Base-by-base conservation (phyloP, 1,140 invertebrate species). In the Coenobita brevimanus region DNA sequence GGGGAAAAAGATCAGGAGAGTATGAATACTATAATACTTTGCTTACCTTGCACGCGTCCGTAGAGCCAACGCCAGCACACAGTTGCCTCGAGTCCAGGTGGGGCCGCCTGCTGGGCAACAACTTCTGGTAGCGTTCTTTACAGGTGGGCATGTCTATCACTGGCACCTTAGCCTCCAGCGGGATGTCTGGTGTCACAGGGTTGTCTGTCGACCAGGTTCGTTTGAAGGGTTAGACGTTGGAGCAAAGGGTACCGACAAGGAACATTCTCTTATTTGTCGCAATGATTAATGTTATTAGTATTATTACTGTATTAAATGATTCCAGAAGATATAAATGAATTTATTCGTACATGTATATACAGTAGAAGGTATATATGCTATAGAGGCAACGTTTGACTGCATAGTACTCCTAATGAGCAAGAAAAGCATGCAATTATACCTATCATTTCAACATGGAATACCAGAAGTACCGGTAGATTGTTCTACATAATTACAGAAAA, bases 41-140 rank as follows among this genome's bases (percentile, higher is more conserved):
- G 67, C 87, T 84, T 24, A 69, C 67, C 21, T 8, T 27, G 24
- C 79, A 78, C 17, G 87, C 60, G 79, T 89, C 87, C 30, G 3
- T 36, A 17, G 46, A 54, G 67, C 67, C 81, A 17, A 24, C 17
- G 13, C 82, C 82, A 0, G 87, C 82, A 71, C 87, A 82, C 27
- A 82, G 24, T 2, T 76, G 46, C 57, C 87, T 78, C 1, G 36
- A 15, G 50, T 80, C 87, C 36, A 84, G 60, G 36, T 62, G 71
- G 15, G 79, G 75, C 3, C 43, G 38, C 21, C 73, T 54, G 15
- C 38, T 43, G 13, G 41, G 6, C 46, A 8, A 33, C 6, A 88
- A 41, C n/a, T 21, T 41, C 17, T 43, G 43, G 87, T 82, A 89
- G 64, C 21, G 21, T 30, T 13, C 0, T 1, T n/a, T 64, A 21